Evolutionary conservation across 2,113 vertebrate genomes (phyloP), one percentile per base, ranked within the genome.

Genomic region (Ursus arctos): DNA sequence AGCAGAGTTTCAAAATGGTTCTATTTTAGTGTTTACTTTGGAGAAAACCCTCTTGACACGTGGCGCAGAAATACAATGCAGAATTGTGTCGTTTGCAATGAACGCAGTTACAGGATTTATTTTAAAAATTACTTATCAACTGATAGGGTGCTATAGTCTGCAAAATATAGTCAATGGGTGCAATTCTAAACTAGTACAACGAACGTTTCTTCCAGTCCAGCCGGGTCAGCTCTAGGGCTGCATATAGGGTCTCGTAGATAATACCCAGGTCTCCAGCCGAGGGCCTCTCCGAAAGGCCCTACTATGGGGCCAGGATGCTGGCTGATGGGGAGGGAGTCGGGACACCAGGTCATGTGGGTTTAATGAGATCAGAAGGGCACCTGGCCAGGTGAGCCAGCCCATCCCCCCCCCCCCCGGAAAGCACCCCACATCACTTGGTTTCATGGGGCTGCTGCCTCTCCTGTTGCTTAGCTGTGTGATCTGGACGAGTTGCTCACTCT

Each of bases 21-120:
- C 2, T 57, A 18, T 85, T n/a, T 81, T 71, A 65, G 36, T 55
- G 63, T 57, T 81, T 91, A 63, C 21, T 81, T 96, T 33, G 40
- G 88, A 91, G 77, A 97, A 91, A 91, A 80, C 59, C 33, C 51
- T 80, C 72, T 67, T 24, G 71, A 79, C 47, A 21, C 40, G 40
- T 7, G 4, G 43, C 8, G 21, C 14, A 63, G 15, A 61, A 83
- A n/a, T 61, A 72, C 8, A 87, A n/a, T 15, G 12, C 15, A 49
- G 49, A 63, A 79, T 26, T 31, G 12, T 82, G n/a, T 61, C 18
- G 19, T 63, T n/a, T 88, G 22, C 61, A 85, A 61, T 31, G 15
- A 85, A 61, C 33, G 15, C 40, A 89, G 67, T 55, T 63, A 40
- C 7, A 71, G n/a, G 43, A 77, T 76, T 71, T 79, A 43, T 65